phyloP scores from a whole-genome alignment of 2,888 invertebrate genomes.

The Malthinus flaveolus region DNA sequence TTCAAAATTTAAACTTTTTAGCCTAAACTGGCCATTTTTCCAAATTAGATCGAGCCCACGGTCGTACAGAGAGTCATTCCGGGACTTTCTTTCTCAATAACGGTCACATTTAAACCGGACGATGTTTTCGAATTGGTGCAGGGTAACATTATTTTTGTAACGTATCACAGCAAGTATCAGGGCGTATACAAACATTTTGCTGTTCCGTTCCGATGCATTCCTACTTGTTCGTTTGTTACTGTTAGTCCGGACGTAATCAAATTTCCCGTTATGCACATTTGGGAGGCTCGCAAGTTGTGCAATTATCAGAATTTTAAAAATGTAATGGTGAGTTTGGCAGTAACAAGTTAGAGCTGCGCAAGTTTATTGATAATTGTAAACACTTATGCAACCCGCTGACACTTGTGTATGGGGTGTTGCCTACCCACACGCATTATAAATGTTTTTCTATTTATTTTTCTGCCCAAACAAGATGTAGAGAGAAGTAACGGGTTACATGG shows the following conservation, averaged over 20 bases:
- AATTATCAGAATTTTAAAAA: conserved; percentile 3
- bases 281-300: conserved; percentile 12
- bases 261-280: conserved; percentile 23
- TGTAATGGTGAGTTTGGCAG: not conserved
- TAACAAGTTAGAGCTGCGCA: too few relatives aligned
- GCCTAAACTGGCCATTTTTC: not conserved
- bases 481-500: too few relatives aligned
- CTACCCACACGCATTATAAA: too few relatives aligned
- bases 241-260: conserved; percentile 17
- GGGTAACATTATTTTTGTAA: conserved; percentile 30
- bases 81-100: conserved; percentile 27
- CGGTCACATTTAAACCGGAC: conserved; percentile 27
- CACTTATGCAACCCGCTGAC: too few relatives aligned
- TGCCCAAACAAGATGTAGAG: too few relatives aligned
- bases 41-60: conserved; percentile 22
- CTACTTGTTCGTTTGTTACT: conserved; percentile 8
- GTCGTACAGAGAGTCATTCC: conserved; percentile 27
- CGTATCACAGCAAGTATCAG: conserved; percentile 9
- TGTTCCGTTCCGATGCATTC: conserved; percentile 28
- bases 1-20: not conserved
- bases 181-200: conserved; percentile 14
- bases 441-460: too few relatives aligned
- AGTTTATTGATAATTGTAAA: too few relatives aligned
- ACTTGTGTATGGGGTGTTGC: too few relatives aligned
- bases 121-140: conserved; percentile 3